Base-by-base conservation (phyloP, 2,797 vertebrate species). In the Epinephelus coioides region DNA sequence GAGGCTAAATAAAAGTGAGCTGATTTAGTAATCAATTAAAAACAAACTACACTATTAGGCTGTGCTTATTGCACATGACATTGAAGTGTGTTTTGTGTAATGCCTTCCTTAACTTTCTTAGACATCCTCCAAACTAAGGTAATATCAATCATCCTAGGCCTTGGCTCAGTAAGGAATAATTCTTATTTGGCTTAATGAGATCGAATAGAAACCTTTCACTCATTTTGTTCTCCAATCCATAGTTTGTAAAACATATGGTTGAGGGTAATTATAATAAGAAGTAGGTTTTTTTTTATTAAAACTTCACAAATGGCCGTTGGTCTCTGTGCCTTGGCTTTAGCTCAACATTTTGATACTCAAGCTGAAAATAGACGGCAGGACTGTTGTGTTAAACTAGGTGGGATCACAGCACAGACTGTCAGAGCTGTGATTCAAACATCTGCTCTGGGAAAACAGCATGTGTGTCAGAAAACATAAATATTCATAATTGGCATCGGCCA, bases 351-450 rank as follows among this genome's bases (percentile, higher is more conserved):
- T 90, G 60, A 86, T 84, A 83, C 81, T 81, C 23, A 3, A 43
- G 66, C 50, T 65, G 65, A 85, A 91, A 90, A 92, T 88, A 86
- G 82, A 84, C 47, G 30, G 72, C 47, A 79, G 76, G 77, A 75
- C 63, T 74, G 82, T 81, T 87, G 80, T 86, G 76, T 86, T 68
- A 70, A 88, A 82, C 79, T 81, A 87, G 82, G 73, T 90, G 83
- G 76, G 86, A 89, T 92, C 70, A 74, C 81, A 80, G 73, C 78
- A 69, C 78, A 88, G 79, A 53, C 68, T 81, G 65, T 65, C 44
- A 1, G 68, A 84, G 76, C 81, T 85, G 83, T 66, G 75, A 85
- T 86, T 85, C 79, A 78, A 88, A 90, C 88, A 91, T 89, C 85
- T 87, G 83, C 76, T 86, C 70, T 82, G 68, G 82, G 69, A 82